These are phyloP conservation scores for Cydia fagiglandana DNA, from an alignment of 1,140 invertebrate genomes.

Conservation along the genomic window DNA sequence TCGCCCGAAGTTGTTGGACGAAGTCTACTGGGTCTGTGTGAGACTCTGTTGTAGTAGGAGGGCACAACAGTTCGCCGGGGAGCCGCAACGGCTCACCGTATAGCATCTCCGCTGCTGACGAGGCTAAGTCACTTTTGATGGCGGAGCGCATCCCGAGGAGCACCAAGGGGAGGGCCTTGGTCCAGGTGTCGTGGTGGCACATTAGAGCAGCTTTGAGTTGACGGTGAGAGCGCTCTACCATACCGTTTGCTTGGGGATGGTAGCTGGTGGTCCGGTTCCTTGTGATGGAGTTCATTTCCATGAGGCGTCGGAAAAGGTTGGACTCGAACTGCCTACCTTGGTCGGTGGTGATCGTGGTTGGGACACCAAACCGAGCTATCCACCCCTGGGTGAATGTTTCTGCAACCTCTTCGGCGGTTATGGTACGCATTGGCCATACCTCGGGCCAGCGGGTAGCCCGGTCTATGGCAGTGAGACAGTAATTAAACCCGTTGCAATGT, in stretches of 20 bases:
- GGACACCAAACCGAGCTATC: conserved; percentile 48
- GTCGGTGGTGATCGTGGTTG: conserved; percentile 48
- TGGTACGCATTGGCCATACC: conserved; percentile 58
- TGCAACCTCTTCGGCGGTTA: conserved; percentile 47
- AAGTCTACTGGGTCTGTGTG: conserved; percentile 16
- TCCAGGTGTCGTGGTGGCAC: no score
- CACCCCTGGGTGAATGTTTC: conserved; percentile 39
- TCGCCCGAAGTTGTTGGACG: conserved; percentile 34
- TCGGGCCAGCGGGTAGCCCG: no score
- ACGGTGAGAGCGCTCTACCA: conserved; percentile 57
- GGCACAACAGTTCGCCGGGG: conserved; percentile 35
- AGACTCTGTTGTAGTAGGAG: not conserved
- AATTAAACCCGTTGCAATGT: no score
- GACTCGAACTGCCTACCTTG: conserved; percentile 60
- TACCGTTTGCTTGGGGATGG: conserved; percentile 58
- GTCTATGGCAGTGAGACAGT: no score
- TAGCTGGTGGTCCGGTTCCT: conserved; percentile 55
- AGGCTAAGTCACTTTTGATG: no score
- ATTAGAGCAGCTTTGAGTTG: no score
- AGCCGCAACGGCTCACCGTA: conserved; percentile 40
- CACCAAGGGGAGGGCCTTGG: no score
- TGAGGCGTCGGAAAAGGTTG: conserved; percentile 47
- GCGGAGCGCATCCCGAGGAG: no score
- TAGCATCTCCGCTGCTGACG: no score
- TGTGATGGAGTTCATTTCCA: conserved; percentile 38